Evolutionary conservation across 2,888 invertebrate species (phyloP), one percentile per base, ranked within the genome.

Genomic region (Macrosoma leucophasiata): DNA sequence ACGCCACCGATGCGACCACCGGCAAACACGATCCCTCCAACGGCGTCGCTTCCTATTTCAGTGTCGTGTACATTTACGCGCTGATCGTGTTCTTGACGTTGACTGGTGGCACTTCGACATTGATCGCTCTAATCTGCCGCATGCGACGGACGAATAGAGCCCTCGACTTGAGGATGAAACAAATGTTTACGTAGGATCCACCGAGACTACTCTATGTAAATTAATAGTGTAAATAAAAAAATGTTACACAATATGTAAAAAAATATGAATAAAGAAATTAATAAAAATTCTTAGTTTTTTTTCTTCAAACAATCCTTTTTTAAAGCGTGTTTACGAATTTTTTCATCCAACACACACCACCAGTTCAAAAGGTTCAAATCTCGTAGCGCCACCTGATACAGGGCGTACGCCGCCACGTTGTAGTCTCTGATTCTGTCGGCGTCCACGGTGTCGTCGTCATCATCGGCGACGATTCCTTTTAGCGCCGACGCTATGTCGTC

Each of bases 351-450:
- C 23, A n/a, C 23, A 24, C 23, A 24, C 23, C 23, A 24, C 23
- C 23, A 24, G 12, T 24, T 24, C 13, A 27, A 27, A 27, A 27
- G 15, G 18, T 27, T 15, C 10, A 27, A 15, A 27, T 27, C 27
- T 6, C 27, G 27, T 12, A 27, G 10, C 15, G 27, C 27, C 18
- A 27, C 18, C 17, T 27, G 27, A 15, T 27, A 27, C 27, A 27
- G 15, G 10, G 27, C 9, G 18, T 27, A 27, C 27, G 27, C 6
- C 10, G 27, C 27, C 17, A 27, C 17, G 10, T 27, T 27, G 15
- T 27, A 27, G 27, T 27, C 27, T 27, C 17, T 27, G 18, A 27
- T 27, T 15, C 6, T 9, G 17, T 27, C 15, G 27, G 11, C 18
- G 17, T 27, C 27, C 27, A 10, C 27, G 27, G n/a, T n/a, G n/a